Conservation (phyloP, 2,888 invertebrate species). For the Empis stercorea region DNA sequence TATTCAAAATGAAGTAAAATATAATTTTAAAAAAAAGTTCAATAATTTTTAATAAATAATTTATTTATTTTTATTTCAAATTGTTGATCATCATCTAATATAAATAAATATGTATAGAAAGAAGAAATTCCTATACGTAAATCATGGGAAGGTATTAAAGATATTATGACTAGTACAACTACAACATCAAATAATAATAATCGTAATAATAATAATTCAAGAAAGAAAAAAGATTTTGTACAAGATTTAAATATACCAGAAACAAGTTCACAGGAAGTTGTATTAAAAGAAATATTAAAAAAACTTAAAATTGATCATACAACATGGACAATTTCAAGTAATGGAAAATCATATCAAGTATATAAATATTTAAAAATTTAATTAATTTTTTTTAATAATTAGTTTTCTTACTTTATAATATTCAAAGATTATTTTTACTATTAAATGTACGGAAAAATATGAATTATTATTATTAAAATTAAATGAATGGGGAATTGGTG, state of each 20-base stretch:
- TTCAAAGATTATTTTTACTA: constrained; percentile 42
- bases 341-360: constrained; percentile 40
- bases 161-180: not conserved
- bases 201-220: not conserved
- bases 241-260: not conserved
- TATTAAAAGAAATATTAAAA: constrained; percentile 41
- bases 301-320: constrained; percentile 42
- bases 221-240: not conserved
- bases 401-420: not conserved
- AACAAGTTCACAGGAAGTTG: constrained; percentile 26
- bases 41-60: too few species aligned
- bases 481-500: constrained; percentile 47
- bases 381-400: not conserved
- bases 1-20: too few species aligned
- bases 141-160: not conserved
- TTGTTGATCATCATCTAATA: too few species aligned
- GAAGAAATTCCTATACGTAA: not conserved
- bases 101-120: too few species aligned
- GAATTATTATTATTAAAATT: constrained; percentile 47
- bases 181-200: too few species aligned
- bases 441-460: constrained; percentile 44
- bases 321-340: constrained; percentile 41
- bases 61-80: too few species aligned
- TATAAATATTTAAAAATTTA: constrained; percentile 17
- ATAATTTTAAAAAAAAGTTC: too few species aligned